Conservation (phyloP, 2,888 invertebrate species). For the Agonopterix subpropinquella region DNA sequence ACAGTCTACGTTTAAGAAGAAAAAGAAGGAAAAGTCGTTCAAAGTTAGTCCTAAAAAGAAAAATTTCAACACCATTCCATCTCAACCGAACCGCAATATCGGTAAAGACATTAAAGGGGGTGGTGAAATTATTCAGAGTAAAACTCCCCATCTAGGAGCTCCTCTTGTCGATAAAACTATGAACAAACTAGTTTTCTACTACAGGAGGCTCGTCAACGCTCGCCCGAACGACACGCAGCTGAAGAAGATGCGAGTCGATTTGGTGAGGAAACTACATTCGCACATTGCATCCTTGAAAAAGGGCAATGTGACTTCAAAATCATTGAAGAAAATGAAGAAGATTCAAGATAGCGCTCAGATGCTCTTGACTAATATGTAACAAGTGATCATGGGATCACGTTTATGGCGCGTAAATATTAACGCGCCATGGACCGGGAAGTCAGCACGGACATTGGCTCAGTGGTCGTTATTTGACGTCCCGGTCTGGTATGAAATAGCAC, state of each 20-base stretch:
- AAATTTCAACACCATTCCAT: slow-evolving; percentile 26
- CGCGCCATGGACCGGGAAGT: slow-evolving; percentile 24
- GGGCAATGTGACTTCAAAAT: slow-evolving; percentile 32
- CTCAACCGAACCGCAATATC: slow-evolving; percentile 11
- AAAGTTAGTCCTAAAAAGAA: slow-evolving; percentile 27
- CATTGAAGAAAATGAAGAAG: slow-evolving; percentile 43
- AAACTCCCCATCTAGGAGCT: neutral
- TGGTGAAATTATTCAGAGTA: neutral
- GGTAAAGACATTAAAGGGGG: slow-evolving; percentile 1
- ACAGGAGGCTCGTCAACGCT: slow-evolving; percentile 28
- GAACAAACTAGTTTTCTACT: slow-evolving; percentile 33
- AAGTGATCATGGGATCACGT: neutral
- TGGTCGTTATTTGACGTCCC: slow-evolving; percentile 20
- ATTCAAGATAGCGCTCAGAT: slow-evolving; percentile 40
- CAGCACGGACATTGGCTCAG: slow-evolving; percentile 3
- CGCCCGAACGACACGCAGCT: slow-evolving; percentile 26
- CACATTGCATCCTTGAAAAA: slow-evolving; percentile 33
- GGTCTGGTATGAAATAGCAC: slow-evolving; percentile 51
- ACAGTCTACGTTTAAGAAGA: slow-evolving; percentile 18
- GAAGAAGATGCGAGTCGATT: slow-evolving; percentile 31
- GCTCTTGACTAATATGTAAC: slow-evolving; percentile 54
- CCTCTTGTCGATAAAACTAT: slow-evolving; percentile 6
- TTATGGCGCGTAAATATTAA: slow-evolving; percentile 11
- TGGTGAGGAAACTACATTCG: slow-evolving; percentile 35
- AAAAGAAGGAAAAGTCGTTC: slow-evolving; percentile 23